Evolutionary conservation across 2,888 invertebrate genomes (phyloP), one percentile per base, ranked within the genome.

Genomic region (Hydrotaea diabolus): DNA sequence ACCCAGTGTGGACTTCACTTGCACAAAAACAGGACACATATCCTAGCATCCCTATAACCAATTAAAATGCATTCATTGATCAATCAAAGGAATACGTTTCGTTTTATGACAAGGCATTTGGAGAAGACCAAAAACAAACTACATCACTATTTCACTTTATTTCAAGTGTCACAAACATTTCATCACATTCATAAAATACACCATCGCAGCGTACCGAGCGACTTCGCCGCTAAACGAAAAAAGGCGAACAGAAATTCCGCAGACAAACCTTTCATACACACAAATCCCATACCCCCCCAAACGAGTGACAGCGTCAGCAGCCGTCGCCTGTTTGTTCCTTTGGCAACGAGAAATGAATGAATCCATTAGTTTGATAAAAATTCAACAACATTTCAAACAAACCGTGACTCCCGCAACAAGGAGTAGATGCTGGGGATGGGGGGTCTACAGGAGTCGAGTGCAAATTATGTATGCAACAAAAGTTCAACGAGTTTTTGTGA

Each of bases 291-390:
- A n/a, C n/a, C n/a, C n/a, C n/a, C 2, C 23, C n/a, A 23, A n/a
- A 57, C 5, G 57, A 57, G 3, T 21, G 21, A 3, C 15, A 31
- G 59, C 13, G 31, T 15, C 26, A n/a, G 15, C 64, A 17, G n/a
- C 17, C 17, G 31, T n/a, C n/a, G n/a, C n/a, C n/a, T n/a, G 31
- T 17, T 17, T 36, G 64, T 36, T 36, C 64, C 17, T 66, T 43
- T 66, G 39, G 19, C 39, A 39, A 19, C 36, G 39, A 26, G 23
- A 39, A 43, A 0, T 23, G 21, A 26, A 17, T 69, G 66, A 19
- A 23, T 71, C 77, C 77, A 71, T 77, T 77, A 77, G 59, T 77
- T 59, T 77, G 57, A 71, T 49, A 77, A 71, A 77, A 66, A 77
- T 69, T 66, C 66, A 66, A 66, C 39, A 55, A 57, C 66, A 66